Evolutionary conservation across 2,797 vertebrate genomes (phyloP), one percentile per base, ranked within the genome.

Genomic region (Tadarida brasiliensis): DNA sequence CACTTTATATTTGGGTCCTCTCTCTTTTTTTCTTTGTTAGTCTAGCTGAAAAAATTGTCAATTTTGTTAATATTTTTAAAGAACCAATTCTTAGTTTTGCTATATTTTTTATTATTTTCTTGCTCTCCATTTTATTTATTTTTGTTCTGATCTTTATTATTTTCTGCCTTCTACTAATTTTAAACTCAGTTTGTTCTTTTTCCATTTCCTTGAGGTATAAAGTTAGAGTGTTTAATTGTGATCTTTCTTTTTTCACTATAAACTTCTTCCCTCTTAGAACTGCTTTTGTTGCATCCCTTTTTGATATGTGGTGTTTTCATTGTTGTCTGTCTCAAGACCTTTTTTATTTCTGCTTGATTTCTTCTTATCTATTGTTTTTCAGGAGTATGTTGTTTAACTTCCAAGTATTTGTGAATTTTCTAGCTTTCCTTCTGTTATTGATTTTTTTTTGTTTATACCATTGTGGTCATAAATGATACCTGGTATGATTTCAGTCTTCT

Each of bases 261-360:
- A 77, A 49, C n/a, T 39, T 70, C n/a, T 87, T 93, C 19, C 47
- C 33, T 93, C 67, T 56, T 88, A 56, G 44, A 90, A 61, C 11
- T 71, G 7, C 54, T 85, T 90, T 77, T 61, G 61, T 22, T 90
- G 3, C 35, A 85, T 61, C n/a, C 44, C 80, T 7, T 78, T 85
- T 77, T 63, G 20, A 20, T 70, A 68, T 85, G 39, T 63, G 73
- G 77, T 61, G 22, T 78, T 90, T 63, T 54, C 51, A 44, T 85
- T 78, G 70, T 61, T 12, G 1, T 68, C 90, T 77, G 44, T 78
- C 54, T 70, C 61, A 89, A 83, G 59, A 24, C 57, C 35, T 56
- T 59, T 94, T 88, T 67, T 22, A 74, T 49, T 94, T 84, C 44
- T 35, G 15, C 73, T 81, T 93, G 57, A 73, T 78, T 70, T 76